Evolutionary conservation across 2,797 vertebrate genomes (phyloP), one percentile per base, ranked within the genome.

Genomic region (Monodelphis domestica): DNA sequence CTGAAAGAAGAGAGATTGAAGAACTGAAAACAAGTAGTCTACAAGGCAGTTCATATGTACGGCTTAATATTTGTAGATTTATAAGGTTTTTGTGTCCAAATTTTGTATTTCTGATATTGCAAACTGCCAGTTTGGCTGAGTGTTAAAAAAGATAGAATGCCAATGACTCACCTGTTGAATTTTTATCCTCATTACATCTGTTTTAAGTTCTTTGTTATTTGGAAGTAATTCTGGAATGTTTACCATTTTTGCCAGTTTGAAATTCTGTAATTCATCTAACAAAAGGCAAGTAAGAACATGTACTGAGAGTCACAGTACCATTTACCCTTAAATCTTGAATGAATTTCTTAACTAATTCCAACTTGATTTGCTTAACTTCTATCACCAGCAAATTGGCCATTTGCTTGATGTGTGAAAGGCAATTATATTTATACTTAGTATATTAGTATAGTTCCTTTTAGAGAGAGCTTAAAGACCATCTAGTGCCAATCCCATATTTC

Each of bases 121-220:
- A 92, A 97, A 91, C 95, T 95, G 89, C 94, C 97, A 91, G 54
- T 97, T 97, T 97, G 95, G 94, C 95, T 97, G 51, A 91, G 30
- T 53, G 93, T 51, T 95, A 90, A 45, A 94, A n/a, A 30, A 59
- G 54, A 96, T 93, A 93, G 93, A 26, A 89, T 94, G 96, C 91
- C 90, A 94, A 2, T 91, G 5, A 92, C 53, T 96, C 95, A 93
- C 93, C 51, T 93, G 26, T 96, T 92, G n/a, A 55, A 45, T 95
- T 94, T 96, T 96, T 95, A 78, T 95, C 52, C 91, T 98, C 94
- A 93, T 97, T 97, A 90, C 78, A 89, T 97, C 92, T 98, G 89
- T 90, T 97, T 92, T 95, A 97, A 96, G 89, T 97, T 98, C 94
- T 93, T 96, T 89, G 89, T 63, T 96, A 57, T 95, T 95, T 98